Evolutionary conservation across 2,797 vertebrate species (phyloP), one percentile per base, ranked within the genome.

Genomic region (Phaenicophaeus curvirostris): DNA sequence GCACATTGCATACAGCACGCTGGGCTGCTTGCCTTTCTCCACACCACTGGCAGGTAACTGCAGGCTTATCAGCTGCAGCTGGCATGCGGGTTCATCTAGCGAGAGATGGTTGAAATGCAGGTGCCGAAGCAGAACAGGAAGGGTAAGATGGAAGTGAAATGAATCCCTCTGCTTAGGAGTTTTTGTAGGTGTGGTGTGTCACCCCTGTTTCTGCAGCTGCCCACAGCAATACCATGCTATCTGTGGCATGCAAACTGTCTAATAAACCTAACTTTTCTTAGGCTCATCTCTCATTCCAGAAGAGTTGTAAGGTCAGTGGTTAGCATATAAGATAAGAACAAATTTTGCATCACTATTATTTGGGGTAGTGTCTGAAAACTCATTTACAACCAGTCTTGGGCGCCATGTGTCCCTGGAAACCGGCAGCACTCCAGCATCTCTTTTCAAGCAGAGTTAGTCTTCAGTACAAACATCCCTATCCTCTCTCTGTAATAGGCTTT

Each of bases 21-120:
- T 6, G 54, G 15, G 12, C 54, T 58, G 37, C 13, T 0, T 9
- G 12, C n/a, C 53, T 59, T 44, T 27, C 57, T 71, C 57, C 0
- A 0, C 57, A 57, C 46, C 61, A 35, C 21, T 5, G 5, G 35
- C 51, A 21, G 31, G 31, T 19, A n/a, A 16, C 35, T 24, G n/a
- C 44, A 39, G 57, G 28, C 78, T 48, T 28, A 1, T 35, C 15
- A 8, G 48, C 69, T 33, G 58, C 75, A 31, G 65, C 41, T 44
- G 76, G 6, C 18, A 2, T 4, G 3, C 20, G 54, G 50, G 28
- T 46, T 87, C 0, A 0, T 27, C 14, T 31, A 9, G 15, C 62
- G n/a, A 79, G 24, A 23, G 16, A 21, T 13, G 24, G 6, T 23
- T 39, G 63, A 79, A 58, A 19, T 6, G 31, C 83, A 84, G 57